Base-by-base conservation (phyloP, 2,113 vertebrate genomes). In the Bubo scandiacus region DNA sequence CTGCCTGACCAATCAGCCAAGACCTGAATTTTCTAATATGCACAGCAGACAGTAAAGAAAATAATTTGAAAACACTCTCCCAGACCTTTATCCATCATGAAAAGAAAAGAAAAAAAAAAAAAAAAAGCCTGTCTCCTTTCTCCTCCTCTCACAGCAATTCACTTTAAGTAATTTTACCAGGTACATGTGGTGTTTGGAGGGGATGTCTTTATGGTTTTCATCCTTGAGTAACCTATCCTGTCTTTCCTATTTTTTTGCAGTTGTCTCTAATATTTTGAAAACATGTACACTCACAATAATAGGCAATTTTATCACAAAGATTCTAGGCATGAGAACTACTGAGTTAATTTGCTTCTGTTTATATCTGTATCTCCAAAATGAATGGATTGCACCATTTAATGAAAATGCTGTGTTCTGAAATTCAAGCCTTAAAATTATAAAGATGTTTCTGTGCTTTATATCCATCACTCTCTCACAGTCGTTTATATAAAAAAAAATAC, bases 281-380 rank as follows among this genome's bases (percentile, higher is more conserved):
- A 95, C 36, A 77, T 89, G 93, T 94, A 89, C 87, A 78, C 40
- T 88, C 15, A 92, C 82, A 88, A 92, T 96, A 97, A 96, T 73
- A 91, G 71, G 92, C 80, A 85, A 91, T 97, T 97, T 96, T 94
- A 86, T 95, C 90, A 94, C 87, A 91, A 90, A 95, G 92, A 96
- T 84, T 93, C 85, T 96, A 97, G 58, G 83, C 84, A 92, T 92
- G 92, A 94, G 92, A 96, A 94, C 86, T 94, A 90, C 88, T 75
- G 86, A 96, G 92, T 94, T 92, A 49, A 92, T 98, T 96, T 88
- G 11, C 94, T 96, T 95, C 94, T 94, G 67, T 95, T 94, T 96
- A 65, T 78, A 59, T 96, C 81, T 77, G 15, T 91, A 74, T 95
- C 84, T 96, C 93, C 86, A 86, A 95, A 95, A 88, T 80, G 55